Evolutionary conservation across 2,113 vertebrate species (phyloP), one percentile per base, ranked within the genome.

Genomic region (Lynx canadensis): DNA sequence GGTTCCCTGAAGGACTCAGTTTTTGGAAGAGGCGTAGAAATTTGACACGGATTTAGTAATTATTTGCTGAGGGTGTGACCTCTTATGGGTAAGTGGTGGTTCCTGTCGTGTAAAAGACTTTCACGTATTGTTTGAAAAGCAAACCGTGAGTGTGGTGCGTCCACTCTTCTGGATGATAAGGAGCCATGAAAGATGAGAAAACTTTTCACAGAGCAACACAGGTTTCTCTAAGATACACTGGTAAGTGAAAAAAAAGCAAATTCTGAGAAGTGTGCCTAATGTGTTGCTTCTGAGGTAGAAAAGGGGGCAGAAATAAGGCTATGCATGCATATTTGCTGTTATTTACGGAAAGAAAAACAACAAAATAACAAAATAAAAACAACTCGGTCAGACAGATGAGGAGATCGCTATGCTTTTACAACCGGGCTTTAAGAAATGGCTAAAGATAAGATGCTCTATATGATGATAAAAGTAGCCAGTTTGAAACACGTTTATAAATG

Each of bases 201-300:
- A 45, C 45, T 41, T n/a, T 38, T 4, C 16, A 4, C 1, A 38
- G 31, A 57, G 63, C 2, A 5, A n/a, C 10, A 7, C 0, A 7
- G 80, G 5, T 12, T 3, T 6, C 27, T n/a, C 66, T 33, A 27
- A 2, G 78, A 38, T 0, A 16, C 1, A 2, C 10, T 7, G 55
- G 7, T 27, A 18, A 3, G 18, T 6, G 36, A 31, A 31, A 18
- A 18, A 21, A 78, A 15, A 66, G 86, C 41, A 27, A 25, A 10
- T 33, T 19, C 68, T 7, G 4, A 31, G 9, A 14, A 7, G 29
- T 6, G 25, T 7, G 23, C 6, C 19, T 2, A 18, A 3, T 13
- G 23, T 1, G 33, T 6, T 27, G 4, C 48, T 68, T 23, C 21
- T 16, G 27, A 19, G 60, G n/a, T 1, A 25, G 69, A 29, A 90